Evolutionary conservation across 2,888 invertebrate species (phyloP).

Genomic region (Ormyrus labotus): DNA sequence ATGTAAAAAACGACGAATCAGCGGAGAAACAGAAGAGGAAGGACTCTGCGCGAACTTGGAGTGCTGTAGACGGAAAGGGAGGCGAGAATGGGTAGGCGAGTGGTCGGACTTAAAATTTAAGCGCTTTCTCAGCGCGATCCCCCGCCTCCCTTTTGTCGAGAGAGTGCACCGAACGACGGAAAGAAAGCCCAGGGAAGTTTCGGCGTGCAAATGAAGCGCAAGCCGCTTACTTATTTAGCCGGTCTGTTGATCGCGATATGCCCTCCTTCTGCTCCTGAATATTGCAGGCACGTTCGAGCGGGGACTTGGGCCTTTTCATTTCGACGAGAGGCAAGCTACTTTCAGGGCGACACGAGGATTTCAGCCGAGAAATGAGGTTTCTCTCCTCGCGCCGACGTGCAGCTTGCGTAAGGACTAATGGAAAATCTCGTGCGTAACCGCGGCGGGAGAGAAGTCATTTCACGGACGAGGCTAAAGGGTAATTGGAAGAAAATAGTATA

Average conservation of each 20-base stretch:
- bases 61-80: slow-evolving; percentile 35
- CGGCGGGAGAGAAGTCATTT: too few species aligned
- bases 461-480: too few species aligned
- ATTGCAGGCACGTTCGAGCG: too few species aligned
- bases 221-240: slow-evolving; percentile 26
- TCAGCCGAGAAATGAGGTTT: too few species aligned
- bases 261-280: too few species aligned
- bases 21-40: slow-evolving; percentile 38
- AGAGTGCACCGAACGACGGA: slow-evolving; percentile 9
- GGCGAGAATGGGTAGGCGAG: slow-evolving; percentile 35
- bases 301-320: too few species aligned
- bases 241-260: slow-evolving; percentile 5
- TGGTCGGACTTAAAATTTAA: slow-evolving; percentile 57
- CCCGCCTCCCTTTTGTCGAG: neutral
- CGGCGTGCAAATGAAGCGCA: slow-evolving; percentile 22
- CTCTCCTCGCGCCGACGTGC: too few species aligned
- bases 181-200: slow-evolving; percentile 17
- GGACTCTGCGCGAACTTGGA: slow-evolving; percentile 27
- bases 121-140: slow-evolving; percentile 47
- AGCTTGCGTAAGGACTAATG: too few species aligned
- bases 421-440: too few species aligned
- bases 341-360: too few species aligned
- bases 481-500: neutral
- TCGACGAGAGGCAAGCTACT: too few species aligned
- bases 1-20: slow-evolving; percentile 53